A percentile compares a stretch with the other conserved stretches of the same genome.
These are phyloP conservation scores for Pyrocoelia pectoralis DNA, from an alignment of 2,888 invertebrate species.

Conservation along the genomic window DNA sequence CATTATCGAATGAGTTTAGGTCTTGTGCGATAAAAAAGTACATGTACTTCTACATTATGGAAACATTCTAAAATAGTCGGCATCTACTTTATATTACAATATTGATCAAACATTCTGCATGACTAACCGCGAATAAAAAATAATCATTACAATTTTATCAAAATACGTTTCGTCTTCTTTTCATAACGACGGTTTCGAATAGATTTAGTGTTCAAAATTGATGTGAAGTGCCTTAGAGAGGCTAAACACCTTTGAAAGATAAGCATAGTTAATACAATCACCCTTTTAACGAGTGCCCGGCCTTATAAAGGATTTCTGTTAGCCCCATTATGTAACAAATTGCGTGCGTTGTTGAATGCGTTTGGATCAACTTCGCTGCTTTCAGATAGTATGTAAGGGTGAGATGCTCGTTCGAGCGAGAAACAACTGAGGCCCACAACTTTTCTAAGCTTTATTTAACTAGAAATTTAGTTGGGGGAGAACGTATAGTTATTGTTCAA, in stretches of 20 bases:
- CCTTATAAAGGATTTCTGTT: conserved; percentile 54
- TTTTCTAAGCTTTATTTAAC: conserved; percentile 36
- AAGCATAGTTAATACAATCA: conserved; percentile 53
- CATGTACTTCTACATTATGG: not conserved
- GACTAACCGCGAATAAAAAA: conserved; percentile 42
- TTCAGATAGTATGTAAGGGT: conserved; percentile 44
- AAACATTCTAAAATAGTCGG: conserved; percentile 18
- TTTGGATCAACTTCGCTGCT: conserved; percentile 46
- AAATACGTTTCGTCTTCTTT: conserved; percentile 24
- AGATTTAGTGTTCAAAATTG: conserved; percentile 45
- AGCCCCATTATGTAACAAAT: conserved; percentile 57
- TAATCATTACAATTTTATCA: conserved; percentile 48
- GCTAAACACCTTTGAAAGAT: conserved; percentile 54
- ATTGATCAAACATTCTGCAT: conserved; percentile 43
- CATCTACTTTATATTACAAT: conserved; percentile 32
- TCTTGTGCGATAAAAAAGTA: not conserved
- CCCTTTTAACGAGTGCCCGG: conserved; percentile 51
- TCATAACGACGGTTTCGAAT: conserved; percentile 42
- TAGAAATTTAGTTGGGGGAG: conserved; percentile 21
- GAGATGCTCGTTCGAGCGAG: conserved; percentile 47
- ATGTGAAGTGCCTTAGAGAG: conserved; percentile 50
- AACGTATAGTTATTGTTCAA: not conserved
- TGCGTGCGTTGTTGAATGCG: conserved; percentile 54
- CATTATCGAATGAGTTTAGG: not conserved
- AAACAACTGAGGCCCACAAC: conserved; percentile 49